These are phyloP conservation scores for Camponotus vicinus DNA, from an alignment of 1,140 invertebrate species.

Conservation along the genomic window DNA sequence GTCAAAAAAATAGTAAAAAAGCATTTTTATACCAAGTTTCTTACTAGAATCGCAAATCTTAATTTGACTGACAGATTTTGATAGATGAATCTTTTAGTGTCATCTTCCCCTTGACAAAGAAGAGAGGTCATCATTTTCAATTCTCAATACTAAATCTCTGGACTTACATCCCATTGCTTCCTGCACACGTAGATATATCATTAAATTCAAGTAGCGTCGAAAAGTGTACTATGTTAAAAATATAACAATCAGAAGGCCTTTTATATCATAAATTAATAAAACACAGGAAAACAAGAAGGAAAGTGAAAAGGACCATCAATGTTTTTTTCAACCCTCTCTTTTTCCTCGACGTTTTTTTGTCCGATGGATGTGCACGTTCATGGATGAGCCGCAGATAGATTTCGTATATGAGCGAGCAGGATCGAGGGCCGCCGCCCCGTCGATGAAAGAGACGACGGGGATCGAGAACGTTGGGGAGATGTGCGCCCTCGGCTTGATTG, in stretches of 20 bases:
- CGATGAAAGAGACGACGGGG: conserved; percentile 40
- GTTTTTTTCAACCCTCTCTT: conserved; percentile 69
- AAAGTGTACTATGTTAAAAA: neutral
- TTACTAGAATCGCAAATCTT: conserved; percentile 10
- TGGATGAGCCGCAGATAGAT: conserved; percentile 61
- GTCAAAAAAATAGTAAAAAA: conserved; percentile 18
- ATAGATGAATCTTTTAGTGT: conserved; percentile 6
- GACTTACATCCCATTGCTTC: neutral
- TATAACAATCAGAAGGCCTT: neutral
- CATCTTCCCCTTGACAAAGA: neutral
- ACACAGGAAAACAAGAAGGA: neutral
- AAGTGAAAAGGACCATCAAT: conserved; percentile 24
- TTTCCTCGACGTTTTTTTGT: conserved; percentile 16
- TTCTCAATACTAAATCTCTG: conserved; percentile 20
- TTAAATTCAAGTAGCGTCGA: neutral
- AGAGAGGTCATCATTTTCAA: conserved; percentile 29
- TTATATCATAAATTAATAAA: neutral
- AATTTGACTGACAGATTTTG: conserved; percentile 32
- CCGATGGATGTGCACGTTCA: conserved; percentile 37
- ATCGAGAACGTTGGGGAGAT: conserved; percentile 44
- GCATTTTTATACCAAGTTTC: neutral
- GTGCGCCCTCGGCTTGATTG: conserved; percentile 68
- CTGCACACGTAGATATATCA: neutral
- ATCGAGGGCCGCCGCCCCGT: neutral
- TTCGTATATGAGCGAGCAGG: conserved; percentile 28